Evolutionary conservation across 1,140 invertebrate species (phyloP), one percentile per base, ranked within the genome.

Genomic region (Bemisia tabaci): DNA sequence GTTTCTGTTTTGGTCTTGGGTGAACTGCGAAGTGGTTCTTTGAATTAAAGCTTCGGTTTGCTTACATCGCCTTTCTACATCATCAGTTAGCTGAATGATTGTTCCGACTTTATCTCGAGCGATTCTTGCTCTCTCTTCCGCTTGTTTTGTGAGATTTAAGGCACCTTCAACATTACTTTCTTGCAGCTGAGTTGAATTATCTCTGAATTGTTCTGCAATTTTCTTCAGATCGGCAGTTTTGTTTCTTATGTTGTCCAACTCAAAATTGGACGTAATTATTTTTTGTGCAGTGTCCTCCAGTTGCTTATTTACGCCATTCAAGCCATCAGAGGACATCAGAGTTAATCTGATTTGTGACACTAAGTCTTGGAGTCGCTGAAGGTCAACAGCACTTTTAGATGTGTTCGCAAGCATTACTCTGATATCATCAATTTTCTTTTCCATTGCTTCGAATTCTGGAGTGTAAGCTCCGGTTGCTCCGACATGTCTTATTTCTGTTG

Each of bases 151-250:
- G 1, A 97, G 83, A 74, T 92, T 95, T 60, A 96, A 80, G 1
- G 95, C 95, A 60, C 95, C 95, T 80, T 95, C 91, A 48, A 97
- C 90, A 78, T 97, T 95, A 2, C 88, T 90, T 79, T 97, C 94
- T 77, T 97, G 93, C 26, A 98, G 79, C 73, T 88, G 86, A 0
- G 92, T 97, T 12, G 92, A 92, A 74, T 94, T 92, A 65, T 87
- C 85, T 71, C 89, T 87, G 24, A 98, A 79, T 27, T 88, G 82
- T 63, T 83, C 77, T 1, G 91, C 91, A 70, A 86, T 82, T 58
- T 82, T 77, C 73, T 91, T 87, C 2, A 97, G 79, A 21, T 82
- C 80, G 23, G 87, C 82, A 0, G 89, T 88, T 69, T 87, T 84
- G 59, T 82, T 80, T 73, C 88, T 85, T 39, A 96, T 75, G n/a